Conservation (phyloP, 2,888 invertebrate species). For the Coleophora deauratella region DNA sequence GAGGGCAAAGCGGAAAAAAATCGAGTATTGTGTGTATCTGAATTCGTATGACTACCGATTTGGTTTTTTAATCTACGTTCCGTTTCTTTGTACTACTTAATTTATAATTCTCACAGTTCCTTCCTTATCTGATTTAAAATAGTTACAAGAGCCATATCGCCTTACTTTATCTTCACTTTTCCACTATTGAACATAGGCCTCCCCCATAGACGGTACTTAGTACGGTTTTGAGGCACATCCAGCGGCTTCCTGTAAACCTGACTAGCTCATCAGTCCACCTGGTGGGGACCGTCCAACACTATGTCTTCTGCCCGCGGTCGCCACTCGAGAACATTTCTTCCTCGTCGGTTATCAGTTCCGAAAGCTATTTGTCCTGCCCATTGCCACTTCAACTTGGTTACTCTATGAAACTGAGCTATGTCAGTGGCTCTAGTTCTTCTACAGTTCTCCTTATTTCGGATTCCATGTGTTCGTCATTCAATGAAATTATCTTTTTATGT, state of each 20-base stretch:
- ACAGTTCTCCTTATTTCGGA: neutral
- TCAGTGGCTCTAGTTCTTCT: neutral
- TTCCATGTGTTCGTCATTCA: no score
- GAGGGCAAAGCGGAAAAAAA: no score
- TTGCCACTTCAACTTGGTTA: neutral
- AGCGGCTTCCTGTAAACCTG: neutral
- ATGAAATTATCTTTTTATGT: no score
- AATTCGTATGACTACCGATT: no score
- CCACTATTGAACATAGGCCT: neutral
- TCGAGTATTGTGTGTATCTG: no score
- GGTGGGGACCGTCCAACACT: neutral
- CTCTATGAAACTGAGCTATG: neutral
- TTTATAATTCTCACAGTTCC: no score
- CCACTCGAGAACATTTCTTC: neutral
- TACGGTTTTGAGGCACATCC: no score
- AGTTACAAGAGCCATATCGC: no score
- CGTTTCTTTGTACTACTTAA: no score
- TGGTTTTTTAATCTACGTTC: no score
- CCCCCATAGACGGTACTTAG: neutral
- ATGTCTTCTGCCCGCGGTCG: neutral
- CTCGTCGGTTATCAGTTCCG: neutral
- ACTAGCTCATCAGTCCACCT: neutral
- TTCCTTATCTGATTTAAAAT: no score
- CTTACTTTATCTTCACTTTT: no score
- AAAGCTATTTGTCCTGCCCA: neutral